Conservation (phyloP, 2,113 vertebrate genomes). For the Spea bombifrons region DNA sequence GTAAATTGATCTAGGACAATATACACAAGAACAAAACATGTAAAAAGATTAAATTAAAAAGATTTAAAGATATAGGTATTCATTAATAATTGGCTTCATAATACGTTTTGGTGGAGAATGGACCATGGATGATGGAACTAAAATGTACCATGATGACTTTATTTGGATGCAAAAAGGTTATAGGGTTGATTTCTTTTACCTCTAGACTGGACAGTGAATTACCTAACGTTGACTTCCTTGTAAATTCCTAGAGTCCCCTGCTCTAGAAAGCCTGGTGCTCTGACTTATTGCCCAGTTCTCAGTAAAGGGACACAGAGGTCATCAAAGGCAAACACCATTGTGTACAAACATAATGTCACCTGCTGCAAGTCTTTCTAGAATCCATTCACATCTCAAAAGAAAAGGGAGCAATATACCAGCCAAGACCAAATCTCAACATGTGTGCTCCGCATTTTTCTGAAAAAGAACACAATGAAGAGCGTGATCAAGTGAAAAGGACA, state of each 20-base stretch:
- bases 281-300: constrained; percentile 8
- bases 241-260: background rate
- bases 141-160: background rate
- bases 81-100: too few relatives aligned
- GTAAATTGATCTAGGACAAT: too few relatives aligned
- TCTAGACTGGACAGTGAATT: background rate
- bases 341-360: background rate
- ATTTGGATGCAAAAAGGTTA: background rate
- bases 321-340: constrained; percentile 9
- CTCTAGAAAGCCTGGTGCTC: background rate
- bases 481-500: constrained; percentile 32
- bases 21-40: too few relatives aligned
- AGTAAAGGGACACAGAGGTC: constrained; percentile 3
- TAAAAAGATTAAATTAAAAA: too few relatives aligned
- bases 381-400: background rate
- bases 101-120: too few relatives aligned
- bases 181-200: background rate
- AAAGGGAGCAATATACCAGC: background rate
- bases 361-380: background rate
- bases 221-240: constrained; percentile 4
- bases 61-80: too few relatives aligned
- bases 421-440: background rate
- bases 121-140: too few relatives aligned
- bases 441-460: background rate
- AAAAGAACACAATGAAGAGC: constrained; percentile 13